These are phyloP conservation scores for Hormiphora californensis DNA, from an alignment of 37 sponge, comb jelly and placozoan species.

Conservation along the genomic window DNA sequence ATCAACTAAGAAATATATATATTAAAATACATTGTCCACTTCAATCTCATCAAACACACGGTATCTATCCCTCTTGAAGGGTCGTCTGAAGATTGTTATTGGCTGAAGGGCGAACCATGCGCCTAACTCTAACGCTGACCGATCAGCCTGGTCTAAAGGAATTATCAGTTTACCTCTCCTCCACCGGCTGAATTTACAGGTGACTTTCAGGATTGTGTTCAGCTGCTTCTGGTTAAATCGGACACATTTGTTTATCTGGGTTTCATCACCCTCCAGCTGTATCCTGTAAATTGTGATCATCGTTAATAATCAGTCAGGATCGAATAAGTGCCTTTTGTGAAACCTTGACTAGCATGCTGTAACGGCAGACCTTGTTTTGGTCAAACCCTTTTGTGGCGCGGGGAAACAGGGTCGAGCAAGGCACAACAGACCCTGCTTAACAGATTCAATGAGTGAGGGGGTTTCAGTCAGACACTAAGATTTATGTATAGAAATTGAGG, in stretches of 20 bases:
- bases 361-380: too few relatives aligned
- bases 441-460: too few relatives aligned
- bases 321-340: too few relatives aligned
- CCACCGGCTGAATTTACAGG: conserved; percentile 43
- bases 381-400: too few relatives aligned
- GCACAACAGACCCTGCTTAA: too few relatives aligned
- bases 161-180: conserved; percentile 12
- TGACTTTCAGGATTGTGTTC: conserved; percentile 1
- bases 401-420: too few relatives aligned
- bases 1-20: too few relatives aligned
- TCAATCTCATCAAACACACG: background rate
- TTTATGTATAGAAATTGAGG: too few relatives aligned
- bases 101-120: conserved; percentile 42
- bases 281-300: background rate
- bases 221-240: conserved; percentile 33
- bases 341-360: too few relatives aligned
- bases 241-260: background rate
- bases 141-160: conserved; percentile 44
- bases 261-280: background rate
- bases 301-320: too few relatives aligned
- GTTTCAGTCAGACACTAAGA: too few relatives aligned
- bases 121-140: background rate
- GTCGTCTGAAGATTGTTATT: background rate
- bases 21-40: background rate
- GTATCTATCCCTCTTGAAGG: conserved; percentile 39